Conservation (phyloP, 2,888 invertebrate genomes). For the Euphydryas editha region DNA sequence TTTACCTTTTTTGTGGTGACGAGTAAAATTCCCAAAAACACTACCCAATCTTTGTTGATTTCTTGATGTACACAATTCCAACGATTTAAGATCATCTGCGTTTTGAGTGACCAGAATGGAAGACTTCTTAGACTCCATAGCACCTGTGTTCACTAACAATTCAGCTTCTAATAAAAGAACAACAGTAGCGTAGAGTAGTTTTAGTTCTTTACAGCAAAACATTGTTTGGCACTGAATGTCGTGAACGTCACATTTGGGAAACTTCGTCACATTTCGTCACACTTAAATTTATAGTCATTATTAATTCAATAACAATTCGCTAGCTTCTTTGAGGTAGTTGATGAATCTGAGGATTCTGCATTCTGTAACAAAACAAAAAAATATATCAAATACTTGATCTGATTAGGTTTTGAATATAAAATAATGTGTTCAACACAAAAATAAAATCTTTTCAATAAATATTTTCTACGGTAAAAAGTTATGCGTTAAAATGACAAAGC, state of each 20-base stretch:
- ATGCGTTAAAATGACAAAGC: no score
- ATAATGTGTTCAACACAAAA: no score
- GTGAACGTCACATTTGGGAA: conserved; percentile 69
- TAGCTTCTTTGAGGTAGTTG: conserved; percentile 57
- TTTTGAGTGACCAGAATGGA: conserved; percentile 72
- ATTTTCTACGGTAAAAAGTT: no score
- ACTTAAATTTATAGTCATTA: conserved; percentile 81
- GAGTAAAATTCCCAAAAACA: conserved; percentile 77
- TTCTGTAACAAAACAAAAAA: conserved; percentile 63
- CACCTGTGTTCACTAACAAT: conserved; percentile 71
- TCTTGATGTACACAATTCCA: conserved; percentile 72
- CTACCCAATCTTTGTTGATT: conserved; percentile 77
- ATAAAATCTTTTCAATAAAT: no score
- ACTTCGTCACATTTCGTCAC: conserved; percentile 51
- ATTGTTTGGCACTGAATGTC: conserved; percentile 75
- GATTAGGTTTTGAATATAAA: neutral
- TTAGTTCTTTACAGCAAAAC: conserved; percentile 79
- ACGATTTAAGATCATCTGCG: conserved; percentile 71
- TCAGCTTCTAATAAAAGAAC: conserved; percentile 75
- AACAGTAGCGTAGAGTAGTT: conserved; percentile 76
- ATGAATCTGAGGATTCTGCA: conserved; percentile 43
- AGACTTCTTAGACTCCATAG: conserved; percentile 77
- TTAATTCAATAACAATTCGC: conserved; percentile 45
- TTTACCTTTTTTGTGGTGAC: conserved; percentile 79
- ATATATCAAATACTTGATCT: neutral